Evolutionary conservation across 2,797 vertebrate species (phyloP).

Genomic region (Pangasius krempfi): DNA sequence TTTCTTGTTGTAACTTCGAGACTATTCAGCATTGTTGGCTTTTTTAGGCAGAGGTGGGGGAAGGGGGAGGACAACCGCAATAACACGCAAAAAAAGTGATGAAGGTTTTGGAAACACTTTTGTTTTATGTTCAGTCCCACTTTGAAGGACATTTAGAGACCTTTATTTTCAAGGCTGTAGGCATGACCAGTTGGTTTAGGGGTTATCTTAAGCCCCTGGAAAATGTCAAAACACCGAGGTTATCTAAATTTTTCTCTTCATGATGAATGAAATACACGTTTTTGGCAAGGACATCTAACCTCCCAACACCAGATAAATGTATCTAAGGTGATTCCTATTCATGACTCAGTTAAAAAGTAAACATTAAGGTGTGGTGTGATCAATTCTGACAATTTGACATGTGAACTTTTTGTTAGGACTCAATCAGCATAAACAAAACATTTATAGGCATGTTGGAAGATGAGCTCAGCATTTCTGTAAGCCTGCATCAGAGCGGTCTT

Average conservation of each 20-base stretch:
- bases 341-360: not conserved
- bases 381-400: not conserved
- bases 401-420: not conserved
- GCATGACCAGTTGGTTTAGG: conserved; percentile 33
- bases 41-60: not conserved
- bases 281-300: not conserved
- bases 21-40: not conserved
- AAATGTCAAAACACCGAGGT: not conserved
- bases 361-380: conserved; percentile 24
- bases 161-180: conserved; percentile 65
- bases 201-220: not conserved
- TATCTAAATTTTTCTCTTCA: not conserved
- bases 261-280: not conserved
- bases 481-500: conserved; percentile 17
- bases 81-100: conserved; percentile 17
- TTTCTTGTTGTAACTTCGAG: not conserved
- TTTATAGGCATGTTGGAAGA: conserved; percentile 5
- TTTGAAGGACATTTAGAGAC: conserved; percentile 56
- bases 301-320: not conserved
- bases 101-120: conserved; percentile 57
- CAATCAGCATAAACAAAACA: not conserved
- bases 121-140: conserved; percentile 46
- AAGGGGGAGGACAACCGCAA: not conserved
- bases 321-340: not conserved
- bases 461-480: conserved; percentile 6